A percentile compares a stretch with the other conserved stretches of the same genome.
phyloP scores from a whole-genome alignment of 2,888 invertebrate species.

The Maniola hyperantus region DNA sequence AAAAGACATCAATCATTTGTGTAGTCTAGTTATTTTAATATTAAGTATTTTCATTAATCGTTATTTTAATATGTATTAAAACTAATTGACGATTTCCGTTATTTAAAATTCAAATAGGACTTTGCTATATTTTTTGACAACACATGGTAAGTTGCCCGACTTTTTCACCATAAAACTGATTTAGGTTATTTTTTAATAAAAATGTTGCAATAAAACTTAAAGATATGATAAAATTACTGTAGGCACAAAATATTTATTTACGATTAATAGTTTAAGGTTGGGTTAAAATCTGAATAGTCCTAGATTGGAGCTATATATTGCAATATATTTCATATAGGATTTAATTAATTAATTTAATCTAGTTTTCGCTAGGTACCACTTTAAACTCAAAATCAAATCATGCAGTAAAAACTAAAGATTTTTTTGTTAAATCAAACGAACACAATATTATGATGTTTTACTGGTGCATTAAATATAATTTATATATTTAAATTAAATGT shows the following conservation, averaged over 20 bases:
- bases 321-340: no score
- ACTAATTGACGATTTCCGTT: neutral
- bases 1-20: conserved; percentile 1
- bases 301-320: neutral
- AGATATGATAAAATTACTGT: no score
- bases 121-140: neutral
- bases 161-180: neutral
- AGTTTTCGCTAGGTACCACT: no score
- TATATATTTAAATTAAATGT: neutral
- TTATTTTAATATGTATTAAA: conserved; percentile 1
- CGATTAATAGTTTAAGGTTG: neutral
- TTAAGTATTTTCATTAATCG: neutral
- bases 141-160: neutral
- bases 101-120: neutral
- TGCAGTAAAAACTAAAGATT: no score
- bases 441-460: neutral
- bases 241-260: no score
- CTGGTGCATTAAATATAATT: neutral
- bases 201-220: no score
- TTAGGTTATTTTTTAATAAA: no score
- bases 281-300: neutral
- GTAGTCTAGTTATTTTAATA: neutral
- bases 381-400: no score
- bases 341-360: no score
- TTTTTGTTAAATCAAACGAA: no score